Evolutionary conservation across 2,797 vertebrate genomes (phyloP).

Genomic region (Macrochelys suwanniensis): DNA sequence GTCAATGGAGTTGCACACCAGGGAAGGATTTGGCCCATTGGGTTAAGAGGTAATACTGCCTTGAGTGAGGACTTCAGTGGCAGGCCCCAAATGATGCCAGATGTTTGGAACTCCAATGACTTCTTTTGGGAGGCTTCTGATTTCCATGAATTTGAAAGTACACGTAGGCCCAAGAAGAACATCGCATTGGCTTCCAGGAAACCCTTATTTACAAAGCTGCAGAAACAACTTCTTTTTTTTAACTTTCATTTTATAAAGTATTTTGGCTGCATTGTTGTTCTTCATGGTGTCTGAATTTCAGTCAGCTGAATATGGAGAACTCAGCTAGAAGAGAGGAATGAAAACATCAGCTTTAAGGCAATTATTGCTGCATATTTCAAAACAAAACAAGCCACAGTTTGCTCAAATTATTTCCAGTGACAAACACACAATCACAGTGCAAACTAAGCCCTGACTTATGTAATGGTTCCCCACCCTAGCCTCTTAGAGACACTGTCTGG

Average conservation of each 20-base stretch:
- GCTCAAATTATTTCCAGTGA: neutral
- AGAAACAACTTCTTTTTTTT: neutral
- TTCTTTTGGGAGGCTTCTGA: neutral
- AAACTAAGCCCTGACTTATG: neutral
- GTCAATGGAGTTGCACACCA: neutral
- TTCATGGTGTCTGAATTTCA: constrained; percentile 72
- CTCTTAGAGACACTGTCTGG: neutral
- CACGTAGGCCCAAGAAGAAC: neutral
- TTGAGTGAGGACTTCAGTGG: neutral
- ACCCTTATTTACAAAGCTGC: constrained; percentile 43
- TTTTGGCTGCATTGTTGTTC: constrained; percentile 7
- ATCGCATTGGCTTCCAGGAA: constrained; percentile 28
- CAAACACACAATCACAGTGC: neutral
- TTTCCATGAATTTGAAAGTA: neutral
- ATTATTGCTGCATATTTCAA: neutral
- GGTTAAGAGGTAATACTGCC: neutral
- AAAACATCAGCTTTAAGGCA: constrained; percentile 46
- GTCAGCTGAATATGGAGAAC: constrained; percentile 88
- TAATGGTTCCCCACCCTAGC: neutral
- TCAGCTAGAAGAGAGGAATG: constrained; percentile 85
- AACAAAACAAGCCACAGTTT: neutral
- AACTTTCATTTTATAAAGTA: neutral
- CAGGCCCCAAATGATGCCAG: neutral
- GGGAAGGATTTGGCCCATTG: neutral
- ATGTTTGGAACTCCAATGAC: neutral